Conservation (phyloP, 1,140 invertebrate species). For the Cydia strobilella region DNA sequence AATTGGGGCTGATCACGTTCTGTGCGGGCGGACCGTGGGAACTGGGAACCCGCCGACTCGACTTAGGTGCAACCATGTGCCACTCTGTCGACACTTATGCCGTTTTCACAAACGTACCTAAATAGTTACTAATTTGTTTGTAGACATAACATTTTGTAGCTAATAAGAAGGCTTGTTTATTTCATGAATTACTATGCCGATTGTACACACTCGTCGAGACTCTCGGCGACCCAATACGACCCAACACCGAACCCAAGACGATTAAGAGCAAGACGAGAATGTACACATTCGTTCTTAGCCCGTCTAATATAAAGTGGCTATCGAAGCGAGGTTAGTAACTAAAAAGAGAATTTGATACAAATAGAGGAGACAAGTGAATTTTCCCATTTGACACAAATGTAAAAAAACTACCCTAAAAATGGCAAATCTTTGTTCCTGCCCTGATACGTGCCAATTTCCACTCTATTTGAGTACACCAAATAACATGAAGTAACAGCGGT, state of each 20-base stretch:
- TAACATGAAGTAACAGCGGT: constrained; percentile 23
- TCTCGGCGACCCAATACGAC: too few relatives aligned
- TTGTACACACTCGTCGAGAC: too few relatives aligned
- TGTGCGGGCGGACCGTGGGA: constrained; percentile 18
- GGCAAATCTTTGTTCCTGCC: constrained; percentile 5
- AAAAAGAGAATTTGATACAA: too few relatives aligned
- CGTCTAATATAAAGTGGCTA: too few relatives aligned
- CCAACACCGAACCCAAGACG: too few relatives aligned
- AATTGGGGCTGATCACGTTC: constrained; percentile 20
- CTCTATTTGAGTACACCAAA: constrained; percentile 29
- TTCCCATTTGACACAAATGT: constrained; percentile 2
- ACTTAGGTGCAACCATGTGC: constrained; percentile 8
- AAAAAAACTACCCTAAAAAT: not conserved
- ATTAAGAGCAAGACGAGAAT: too few relatives aligned
- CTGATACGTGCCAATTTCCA: constrained; percentile 24
- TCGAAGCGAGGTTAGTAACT: not conserved
- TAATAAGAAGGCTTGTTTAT: too few relatives aligned
- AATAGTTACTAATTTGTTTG: not conserved
- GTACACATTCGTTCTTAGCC: too few relatives aligned
- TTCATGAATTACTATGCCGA: too few relatives aligned
- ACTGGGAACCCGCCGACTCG: not conserved
- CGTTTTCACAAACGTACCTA: not conserved
- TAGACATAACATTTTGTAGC: too few relatives aligned
- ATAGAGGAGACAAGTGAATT: not conserved
- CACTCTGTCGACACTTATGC: not conserved